A percentile compares a stretch with the other conserved stretches of the same genome.
phyloP scores from a whole-genome alignment of 2,113 vertebrate genomes.

The Cromileptes altivelis region DNA sequence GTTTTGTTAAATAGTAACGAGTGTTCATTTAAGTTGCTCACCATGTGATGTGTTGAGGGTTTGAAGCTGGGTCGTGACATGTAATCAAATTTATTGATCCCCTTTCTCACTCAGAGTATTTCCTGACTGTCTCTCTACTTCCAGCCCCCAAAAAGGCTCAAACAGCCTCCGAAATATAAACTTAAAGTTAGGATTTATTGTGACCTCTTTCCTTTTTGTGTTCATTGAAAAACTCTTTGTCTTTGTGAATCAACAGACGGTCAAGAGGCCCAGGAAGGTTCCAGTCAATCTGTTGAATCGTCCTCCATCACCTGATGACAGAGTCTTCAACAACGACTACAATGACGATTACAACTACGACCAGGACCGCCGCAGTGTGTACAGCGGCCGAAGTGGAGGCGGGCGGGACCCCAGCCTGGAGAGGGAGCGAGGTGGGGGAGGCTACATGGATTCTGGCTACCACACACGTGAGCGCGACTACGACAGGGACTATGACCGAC shows the following conservation, averaged over 20 bases:
- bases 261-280: slow-evolving; percentile 92
- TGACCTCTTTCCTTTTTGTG: background rate
- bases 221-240: slow-evolving; percentile 16
- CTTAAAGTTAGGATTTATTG: background rate
- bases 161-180: background rate
- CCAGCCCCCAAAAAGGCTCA: background rate
- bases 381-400: slow-evolving; percentile 83
- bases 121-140: background rate
- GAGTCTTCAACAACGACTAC: slow-evolving; percentile 89
- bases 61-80: background rate
- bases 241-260: slow-evolving; percentile 81
- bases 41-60: background rate
- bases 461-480: slow-evolving; percentile 75
- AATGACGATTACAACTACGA: slow-evolving; percentile 88
- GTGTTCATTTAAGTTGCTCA: no score
- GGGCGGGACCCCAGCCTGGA: slow-evolving; percentile 83
- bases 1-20: background rate
- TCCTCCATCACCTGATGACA: slow-evolving; percentile 85
- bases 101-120: background rate
- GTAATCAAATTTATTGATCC: background rate
- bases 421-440: slow-evolving; percentile 60
- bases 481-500: slow-evolving; percentile 82
- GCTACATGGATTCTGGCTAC: slow-evolving; percentile 82
- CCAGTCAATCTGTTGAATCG: slow-evolving; percentile 82
- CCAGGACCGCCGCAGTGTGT: slow-evolving; percentile 87